Evolutionary conservation across 2,888 invertebrate genomes (phyloP).

Genomic region (Thelaira solivaga): DNA sequence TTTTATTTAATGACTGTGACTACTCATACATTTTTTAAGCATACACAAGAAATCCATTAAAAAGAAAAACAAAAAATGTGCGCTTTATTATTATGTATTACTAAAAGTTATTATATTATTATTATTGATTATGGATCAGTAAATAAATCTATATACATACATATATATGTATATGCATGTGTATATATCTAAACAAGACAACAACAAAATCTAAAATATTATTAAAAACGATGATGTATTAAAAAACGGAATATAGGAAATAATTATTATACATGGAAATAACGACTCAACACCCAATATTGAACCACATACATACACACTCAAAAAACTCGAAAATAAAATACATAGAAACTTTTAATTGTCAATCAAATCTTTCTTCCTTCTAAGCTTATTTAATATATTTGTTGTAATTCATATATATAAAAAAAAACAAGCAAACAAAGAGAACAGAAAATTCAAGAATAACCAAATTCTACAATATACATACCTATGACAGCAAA

Average conservation of each 20-base stretch:
- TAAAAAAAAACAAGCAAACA: slow-evolving; percentile 30
- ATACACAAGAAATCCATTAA: slow-evolving; percentile 57
- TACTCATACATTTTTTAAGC: slow-evolving; percentile 62
- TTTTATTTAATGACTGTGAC: slow-evolving; percentile 63
- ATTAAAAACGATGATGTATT: neutral
- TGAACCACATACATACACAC: slow-evolving; percentile 11
- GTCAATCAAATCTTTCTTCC: neutral
- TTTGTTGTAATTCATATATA: slow-evolving; percentile 71
- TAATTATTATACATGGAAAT: too few relatives aligned
- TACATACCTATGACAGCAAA: too few relatives aligned
- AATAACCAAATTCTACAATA: slow-evolving; percentile 50
- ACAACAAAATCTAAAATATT: slow-evolving; percentile 27
- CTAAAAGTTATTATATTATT: slow-evolving; percentile 56
- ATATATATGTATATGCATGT: slow-evolving; percentile 1
- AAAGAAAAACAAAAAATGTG: slow-evolving; percentile 47
- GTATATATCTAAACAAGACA: slow-evolving; percentile 40
- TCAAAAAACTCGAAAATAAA: neutral
- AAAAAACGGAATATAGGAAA: slow-evolving; percentile 28
- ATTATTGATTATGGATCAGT: slow-evolving; percentile 61
- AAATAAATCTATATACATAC: slow-evolving; percentile 52
- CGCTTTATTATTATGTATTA: slow-evolving; percentile 63
- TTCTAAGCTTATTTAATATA: slow-evolving; percentile 67
- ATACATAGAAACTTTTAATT: neutral
- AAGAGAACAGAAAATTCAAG: slow-evolving; percentile 46
- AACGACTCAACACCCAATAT: slow-evolving; percentile 11